phyloP scores from a whole-genome alignment of 2,888 invertebrate genomes.

The Drosophila multiciliata region DNA sequence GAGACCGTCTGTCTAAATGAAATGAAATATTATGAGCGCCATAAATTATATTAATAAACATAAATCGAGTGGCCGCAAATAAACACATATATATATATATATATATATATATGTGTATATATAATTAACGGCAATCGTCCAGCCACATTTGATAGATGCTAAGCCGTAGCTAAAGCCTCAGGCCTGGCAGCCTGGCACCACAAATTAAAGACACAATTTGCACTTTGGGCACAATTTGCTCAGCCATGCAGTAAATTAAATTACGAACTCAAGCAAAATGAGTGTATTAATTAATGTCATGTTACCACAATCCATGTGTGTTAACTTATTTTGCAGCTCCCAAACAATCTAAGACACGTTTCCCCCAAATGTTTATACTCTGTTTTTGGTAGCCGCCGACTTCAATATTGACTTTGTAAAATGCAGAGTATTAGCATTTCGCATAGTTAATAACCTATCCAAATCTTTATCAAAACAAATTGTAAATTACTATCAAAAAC shows the following conservation, averaged over 20 bases:
- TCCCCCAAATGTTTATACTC: not conserved
- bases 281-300: conserved; percentile 5
- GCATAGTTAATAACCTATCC: not conserved
- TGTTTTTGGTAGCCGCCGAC: not conserved
- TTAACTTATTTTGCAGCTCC: not conserved
- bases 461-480: not conserved
- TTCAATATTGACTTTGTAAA: not conserved
- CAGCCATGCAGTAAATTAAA: conserved; percentile 33
- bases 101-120: conserved; percentile 5
- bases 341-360: not conserved
- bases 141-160: conserved; percentile 61
- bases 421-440: too few species aligned
- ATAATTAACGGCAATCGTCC: conserved; percentile 66
- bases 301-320: not conserved
- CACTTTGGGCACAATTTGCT: conserved; percentile 17
- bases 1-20: conserved; percentile 54
- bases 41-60: conserved; percentile 74
- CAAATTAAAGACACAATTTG: conserved; percentile 30
- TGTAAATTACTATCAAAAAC: not conserved
- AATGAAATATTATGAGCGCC: conserved; percentile 70
- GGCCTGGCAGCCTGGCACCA: not conserved
- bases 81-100: conserved; percentile 30
- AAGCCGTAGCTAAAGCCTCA: conserved; percentile 11
- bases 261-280: conserved; percentile 14
- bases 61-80: conserved; percentile 58